Base-by-base conservation (phyloP, 2,888 invertebrate genomes). In the Drosophila nr. fundita region DNA sequence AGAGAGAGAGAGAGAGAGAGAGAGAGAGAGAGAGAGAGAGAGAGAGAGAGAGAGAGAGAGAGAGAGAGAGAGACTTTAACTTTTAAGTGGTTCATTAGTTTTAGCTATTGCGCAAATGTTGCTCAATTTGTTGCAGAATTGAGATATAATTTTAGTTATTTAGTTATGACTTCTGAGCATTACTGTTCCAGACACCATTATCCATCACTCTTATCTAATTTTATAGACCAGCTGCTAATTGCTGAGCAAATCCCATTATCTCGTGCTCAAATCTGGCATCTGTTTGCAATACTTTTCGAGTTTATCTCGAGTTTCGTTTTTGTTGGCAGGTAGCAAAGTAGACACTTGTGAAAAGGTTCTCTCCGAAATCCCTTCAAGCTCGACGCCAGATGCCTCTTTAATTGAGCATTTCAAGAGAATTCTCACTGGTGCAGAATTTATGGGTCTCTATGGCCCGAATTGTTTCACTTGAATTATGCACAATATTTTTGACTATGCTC, bases 341-440 rank as follows among this genome's bases (percentile, higher is more conserved):
- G 65, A 67, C 69, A 76, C 73, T 85, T 79, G 79, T 76, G 63
- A 61, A 80, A 74, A 85, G 68, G 68, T 68, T 74, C 64, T 60
- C 21, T 60, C 27, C 15, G 48, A 73, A 57, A 73, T 68, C n/a
- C 32, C 24, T 49, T 18, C 27, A 40, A 36, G 13, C 24, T 13
- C 29, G 34, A 36, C 38, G 57, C 50, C 15, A 29, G 63, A 61
- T 54, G 60, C 34, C 62, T 62, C 30, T 59, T 60, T 67, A 83
- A 69, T 80, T 68, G 52, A 55, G 53, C 30, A 42, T 72, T 81
- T 89, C 77, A 61, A 49, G 62, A 29, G 68, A 80, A 78, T 62
- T 76, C 58, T 68, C 55, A 62, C 36, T 49, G 36, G 53, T 27
- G 48, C 64, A 58, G 53, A 45, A 10, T 72, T 55, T 50, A 52